Evolutionary conservation across 92 coral and sea anemone genomes (phyloP), one percentile per base, ranked within the genome.

Genomic region (Galaxea fascicularis): DNA sequence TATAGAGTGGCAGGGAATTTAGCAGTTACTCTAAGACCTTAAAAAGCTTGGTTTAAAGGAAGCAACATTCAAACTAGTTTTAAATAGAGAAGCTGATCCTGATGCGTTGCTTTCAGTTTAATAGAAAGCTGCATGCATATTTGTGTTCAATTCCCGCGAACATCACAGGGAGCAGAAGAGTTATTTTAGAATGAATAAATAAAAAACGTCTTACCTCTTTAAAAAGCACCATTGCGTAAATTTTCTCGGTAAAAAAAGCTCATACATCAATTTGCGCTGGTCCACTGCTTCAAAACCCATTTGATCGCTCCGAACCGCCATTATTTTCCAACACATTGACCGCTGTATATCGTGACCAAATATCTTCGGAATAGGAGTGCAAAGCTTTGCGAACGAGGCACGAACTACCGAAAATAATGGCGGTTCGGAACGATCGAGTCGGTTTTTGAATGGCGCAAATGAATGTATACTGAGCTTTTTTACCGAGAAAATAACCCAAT

Each of bases 201-300:
- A 49, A 49, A 49, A 49, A 49, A 49, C 54, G 54, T 49, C 54
- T 49, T 49, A 49, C 54, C 54, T 49, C 54, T 49, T 65, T 74
- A 65, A 24, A 74, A 62, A 44, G 57, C 28, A 62, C 79, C 57
- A 11, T 24, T 52, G 25, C 65, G 31, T 74, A 74, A 59, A 49
- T 49, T 49, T 49, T 49, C 15, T 49, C 54, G 54, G 54, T 49
- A 7, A 49, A 49, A 49, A 49, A 49, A 49, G 15, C 9, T 15
- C 54, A 49, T 49, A 49, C 54, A 49, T 49, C 15, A 8, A 49
- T 49, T 49, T 49, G 54, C 54, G 54, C 54, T 49, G 54, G 54
- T 49, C 54, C 54, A 49, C 54, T 49, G 54, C 54, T 49, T 49
- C 54, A 49, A 49, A 49, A 49, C 54, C 54, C 9, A 49, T 49